These are phyloP conservation scores for Eilema depressum DNA, from an alignment of 2,888 invertebrate genomes.

Conservation along the genomic window DNA sequence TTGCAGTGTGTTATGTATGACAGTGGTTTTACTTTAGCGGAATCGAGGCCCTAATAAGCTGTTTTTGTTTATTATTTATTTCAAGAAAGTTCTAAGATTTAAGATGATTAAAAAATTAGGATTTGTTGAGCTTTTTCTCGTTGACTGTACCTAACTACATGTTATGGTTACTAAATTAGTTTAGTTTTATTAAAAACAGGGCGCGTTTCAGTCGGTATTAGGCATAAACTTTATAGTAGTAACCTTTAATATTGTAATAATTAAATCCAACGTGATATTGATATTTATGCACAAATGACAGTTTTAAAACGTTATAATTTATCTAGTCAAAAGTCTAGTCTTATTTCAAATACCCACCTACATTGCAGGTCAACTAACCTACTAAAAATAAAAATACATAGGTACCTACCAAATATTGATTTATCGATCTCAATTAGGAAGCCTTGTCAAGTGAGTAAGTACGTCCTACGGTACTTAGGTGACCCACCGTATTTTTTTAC, in stretches of 20 bases:
- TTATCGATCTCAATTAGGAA: not conserved
- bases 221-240: not conserved
- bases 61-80: not conserved
- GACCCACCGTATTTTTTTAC: too few relatives aligned
- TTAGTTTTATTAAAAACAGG: not conserved
- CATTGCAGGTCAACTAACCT: not conserved
- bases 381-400: not conserved
- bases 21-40: too few relatives aligned
- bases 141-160: not conserved
- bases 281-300: not conserved
- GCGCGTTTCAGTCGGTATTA: not conserved
- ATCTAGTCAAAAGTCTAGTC: conserved; percentile 3
- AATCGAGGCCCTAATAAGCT: too few relatives aligned
- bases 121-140: not conserved
- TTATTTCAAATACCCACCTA: not conserved
- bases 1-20: too few relatives aligned
- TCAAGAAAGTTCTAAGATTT: not conserved
- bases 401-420: too few relatives aligned
- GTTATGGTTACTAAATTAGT: not conserved
- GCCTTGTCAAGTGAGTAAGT: too few relatives aligned
- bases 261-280: not conserved
- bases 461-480: too few relatives aligned
- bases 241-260: not conserved
- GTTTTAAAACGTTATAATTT: not conserved
- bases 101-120: not conserved